A percentile compares a stretch with the other conserved stretches of the same genome.
Evolutionary conservation across 1,140 invertebrate species (phyloP).

Genomic region (Aphis gossypii): DNA sequence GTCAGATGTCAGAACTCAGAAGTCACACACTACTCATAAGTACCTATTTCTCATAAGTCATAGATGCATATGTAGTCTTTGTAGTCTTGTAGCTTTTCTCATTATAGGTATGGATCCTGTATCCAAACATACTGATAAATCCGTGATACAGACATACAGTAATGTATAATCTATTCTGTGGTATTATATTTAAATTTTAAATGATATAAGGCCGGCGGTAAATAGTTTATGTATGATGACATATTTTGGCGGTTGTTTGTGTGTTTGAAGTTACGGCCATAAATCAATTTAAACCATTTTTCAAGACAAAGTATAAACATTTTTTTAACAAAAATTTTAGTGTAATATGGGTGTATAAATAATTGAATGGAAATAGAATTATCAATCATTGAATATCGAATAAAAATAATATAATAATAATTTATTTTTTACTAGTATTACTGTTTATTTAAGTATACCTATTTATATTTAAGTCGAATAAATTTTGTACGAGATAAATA

Average conservation of each 20-base stretch:
- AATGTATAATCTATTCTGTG: too few relatives aligned
- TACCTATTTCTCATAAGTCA: too few relatives aligned
- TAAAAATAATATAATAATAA: background rate
- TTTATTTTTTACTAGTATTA: too few relatives aligned
- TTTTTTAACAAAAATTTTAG: background rate
- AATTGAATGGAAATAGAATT: background rate
- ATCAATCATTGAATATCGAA: background rate
- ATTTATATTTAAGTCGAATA: background rate
- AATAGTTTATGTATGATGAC: background rate
- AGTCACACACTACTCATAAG: too few relatives aligned
- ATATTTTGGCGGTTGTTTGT: constrained; percentile 42
- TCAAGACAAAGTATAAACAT: background rate
- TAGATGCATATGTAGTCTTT: too few relatives aligned
- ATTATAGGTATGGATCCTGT: too few relatives aligned
- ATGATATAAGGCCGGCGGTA: background rate
- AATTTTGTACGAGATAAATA: background rate
- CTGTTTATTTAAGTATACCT: too few relatives aligned
- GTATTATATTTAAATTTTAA: too few relatives aligned
- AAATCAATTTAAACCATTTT: background rate
- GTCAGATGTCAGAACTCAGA: too few relatives aligned
- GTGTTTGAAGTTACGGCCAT: constrained; percentile 35
- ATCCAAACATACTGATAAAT: too few relatives aligned
- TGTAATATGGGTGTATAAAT: background rate
- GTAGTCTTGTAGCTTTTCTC: too few relatives aligned
- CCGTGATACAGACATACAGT: too few relatives aligned